Conservation (phyloP, 2,888 invertebrate species). For the Himalopsyche japonica region DNA sequence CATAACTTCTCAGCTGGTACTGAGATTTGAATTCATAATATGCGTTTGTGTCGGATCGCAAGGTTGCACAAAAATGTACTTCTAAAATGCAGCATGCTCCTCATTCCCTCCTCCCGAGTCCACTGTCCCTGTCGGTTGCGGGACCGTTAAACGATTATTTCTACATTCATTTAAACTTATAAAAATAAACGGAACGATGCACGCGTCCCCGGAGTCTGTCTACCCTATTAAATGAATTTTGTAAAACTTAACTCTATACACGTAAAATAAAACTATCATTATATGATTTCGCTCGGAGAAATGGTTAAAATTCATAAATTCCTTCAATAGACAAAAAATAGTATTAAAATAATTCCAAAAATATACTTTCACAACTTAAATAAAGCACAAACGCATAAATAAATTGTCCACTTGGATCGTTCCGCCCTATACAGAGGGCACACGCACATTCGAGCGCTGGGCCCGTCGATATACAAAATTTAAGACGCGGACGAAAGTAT, state of each 20-base stretch:
- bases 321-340: neutral
- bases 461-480: neutral
- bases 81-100: slow-evolving; percentile 9
- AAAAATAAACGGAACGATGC: slow-evolving; percentile 1
- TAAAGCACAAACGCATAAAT: neutral
- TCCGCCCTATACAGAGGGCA: neutral
- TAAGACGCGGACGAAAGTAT: neutral
- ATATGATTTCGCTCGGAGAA: neutral
- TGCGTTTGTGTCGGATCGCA: neutral
- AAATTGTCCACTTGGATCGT: neutral
- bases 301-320: neutral
- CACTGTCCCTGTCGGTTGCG: slow-evolving; percentile 24
- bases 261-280: neutral
- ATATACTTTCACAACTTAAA: neutral
- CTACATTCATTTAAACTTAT: slow-evolving; percentile 12
- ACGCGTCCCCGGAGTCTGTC: neutral
- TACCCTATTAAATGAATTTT: neutral
- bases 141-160: slow-evolving; percentile 12
- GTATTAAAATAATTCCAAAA: neutral
- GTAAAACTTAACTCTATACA: neutral
- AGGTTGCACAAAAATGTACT: slow-evolving; percentile 16
- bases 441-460: neutral
- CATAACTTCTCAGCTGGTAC: neutral
- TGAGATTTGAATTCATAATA: neutral
- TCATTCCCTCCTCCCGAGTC: neutral